Evolutionary conservation across 30 jellyfish, hydroid and myxozoan species (phyloP).

Genomic region (Cassiopea andromeda): DNA sequence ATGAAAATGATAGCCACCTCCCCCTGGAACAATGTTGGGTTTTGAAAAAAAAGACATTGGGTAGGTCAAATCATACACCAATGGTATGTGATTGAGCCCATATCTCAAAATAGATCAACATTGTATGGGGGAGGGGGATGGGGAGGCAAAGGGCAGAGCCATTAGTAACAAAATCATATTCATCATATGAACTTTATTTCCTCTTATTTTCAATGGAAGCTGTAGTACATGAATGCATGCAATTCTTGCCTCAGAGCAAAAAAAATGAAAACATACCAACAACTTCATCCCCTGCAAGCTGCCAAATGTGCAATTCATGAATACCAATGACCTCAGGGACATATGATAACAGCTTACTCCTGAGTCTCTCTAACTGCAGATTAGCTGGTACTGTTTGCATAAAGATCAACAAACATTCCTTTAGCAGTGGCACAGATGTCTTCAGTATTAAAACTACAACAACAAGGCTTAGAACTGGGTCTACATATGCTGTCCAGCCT

Average conservation of each 20-base stretch:
- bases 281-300: conserved; percentile 79
- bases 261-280: conserved; percentile 68
- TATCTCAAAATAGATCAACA: too few relatives aligned
- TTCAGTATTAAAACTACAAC: conserved; percentile 65
- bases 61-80: too few relatives aligned
- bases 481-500: conserved; percentile 73
- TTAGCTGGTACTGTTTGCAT: conserved; percentile 94
- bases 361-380: conserved; percentile 65
- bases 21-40: too few relatives aligned
- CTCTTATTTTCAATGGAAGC: too few relatives aligned
- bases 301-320: conserved; percentile 94
- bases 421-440: conserved; percentile 78
- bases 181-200: too few relatives aligned
- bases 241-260: not conserved
- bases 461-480: conserved; percentile 79
- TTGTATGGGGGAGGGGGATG: too few relatives aligned
- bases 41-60: too few relatives aligned
- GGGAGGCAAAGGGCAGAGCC: too few relatives aligned
- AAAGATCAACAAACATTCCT: conserved; percentile 69
- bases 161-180: too few relatives aligned
- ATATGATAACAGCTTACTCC: conserved; percentile 55
- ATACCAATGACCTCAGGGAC: conserved; percentile 76
- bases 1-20: too few relatives aligned
- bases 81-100: too few relatives aligned
- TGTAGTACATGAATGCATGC: too few relatives aligned